These are phyloP conservation scores for Periparus ater DNA, from an alignment of 2,797 vertebrate species.

Conservation along the genomic window DNA sequence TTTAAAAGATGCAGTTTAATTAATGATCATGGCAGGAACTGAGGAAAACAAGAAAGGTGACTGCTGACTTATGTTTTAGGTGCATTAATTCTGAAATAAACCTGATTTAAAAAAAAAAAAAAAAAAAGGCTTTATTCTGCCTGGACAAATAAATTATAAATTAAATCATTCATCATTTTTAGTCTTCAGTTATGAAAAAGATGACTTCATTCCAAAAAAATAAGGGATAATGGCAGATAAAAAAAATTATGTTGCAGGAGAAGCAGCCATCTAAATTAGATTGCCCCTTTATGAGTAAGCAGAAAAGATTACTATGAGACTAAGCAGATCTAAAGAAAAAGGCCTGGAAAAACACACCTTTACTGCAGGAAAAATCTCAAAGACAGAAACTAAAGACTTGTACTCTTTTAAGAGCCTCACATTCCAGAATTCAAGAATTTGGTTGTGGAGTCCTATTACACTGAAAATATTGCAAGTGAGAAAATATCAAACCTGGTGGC, in stretches of 20 bases:
- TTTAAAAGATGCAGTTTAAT: constrained; percentile 1
- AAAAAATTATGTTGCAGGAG: not conserved
- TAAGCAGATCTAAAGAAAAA: constrained; percentile 19
- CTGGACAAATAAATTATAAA: constrained; percentile 22
- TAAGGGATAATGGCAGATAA: not conserved
- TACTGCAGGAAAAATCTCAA: not conserved
- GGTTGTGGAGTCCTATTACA: not conserved
- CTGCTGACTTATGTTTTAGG: not conserved
- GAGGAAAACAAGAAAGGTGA: not conserved
- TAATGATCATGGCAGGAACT: not conserved
- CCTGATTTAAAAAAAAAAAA: not conserved
- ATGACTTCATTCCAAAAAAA: constrained; percentile 14
- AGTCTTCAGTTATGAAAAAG: not conserved
- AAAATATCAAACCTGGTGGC: not conserved
- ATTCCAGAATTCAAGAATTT: not conserved
- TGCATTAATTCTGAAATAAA: not conserved
- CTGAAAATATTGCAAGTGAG: not conserved
- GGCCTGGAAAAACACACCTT: constrained; percentile 2
- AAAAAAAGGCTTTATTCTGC: not conserved
- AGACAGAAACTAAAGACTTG: not conserved
- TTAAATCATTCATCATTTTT: constrained; percentile 14
- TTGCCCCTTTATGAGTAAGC: constrained; percentile 48
- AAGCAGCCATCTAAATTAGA: constrained; percentile 40
- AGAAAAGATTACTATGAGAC: constrained; percentile 41
- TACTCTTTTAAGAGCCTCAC: not conserved